Conservation (phyloP, 2,888 invertebrate genomes). For the Dendrolimus houi region DNA sequence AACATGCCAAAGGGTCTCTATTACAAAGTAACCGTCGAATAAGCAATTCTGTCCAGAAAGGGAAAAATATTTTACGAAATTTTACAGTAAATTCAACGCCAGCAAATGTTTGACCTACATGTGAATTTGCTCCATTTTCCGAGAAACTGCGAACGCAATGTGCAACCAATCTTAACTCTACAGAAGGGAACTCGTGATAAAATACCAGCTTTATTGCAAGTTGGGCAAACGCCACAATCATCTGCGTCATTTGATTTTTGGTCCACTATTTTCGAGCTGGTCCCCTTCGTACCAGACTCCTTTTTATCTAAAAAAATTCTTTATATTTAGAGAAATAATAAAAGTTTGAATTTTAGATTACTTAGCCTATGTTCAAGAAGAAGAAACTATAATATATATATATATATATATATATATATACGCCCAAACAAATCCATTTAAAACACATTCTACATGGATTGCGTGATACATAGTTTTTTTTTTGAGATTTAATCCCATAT, state of each 20-base stretch:
- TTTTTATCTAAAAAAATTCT: slow-evolving; percentile 8
- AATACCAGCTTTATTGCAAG: slow-evolving; percentile 22
- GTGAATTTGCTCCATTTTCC: background rate
- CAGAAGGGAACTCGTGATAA: background rate
- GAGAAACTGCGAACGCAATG: background rate
- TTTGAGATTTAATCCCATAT: too few relatives aligned
- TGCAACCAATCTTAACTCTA: background rate
- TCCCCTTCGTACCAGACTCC: background rate
- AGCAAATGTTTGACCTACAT: background rate
- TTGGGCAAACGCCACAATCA: slow-evolving; percentile 22
- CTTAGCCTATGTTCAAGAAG: too few relatives aligned
- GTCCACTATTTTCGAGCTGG: slow-evolving; percentile 5
- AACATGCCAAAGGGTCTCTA: background rate
- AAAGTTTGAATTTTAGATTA: too few relatives aligned
- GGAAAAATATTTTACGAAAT: background rate
- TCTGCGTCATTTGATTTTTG: slow-evolving; percentile 7
- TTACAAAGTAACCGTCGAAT: background rate
- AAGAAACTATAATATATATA: too few relatives aligned
- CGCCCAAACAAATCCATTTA: too few relatives aligned
- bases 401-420: too few relatives aligned
- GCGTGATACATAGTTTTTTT: too few relatives aligned
- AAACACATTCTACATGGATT: too few relatives aligned
- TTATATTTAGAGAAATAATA: too few relatives aligned
- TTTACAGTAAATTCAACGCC: background rate
- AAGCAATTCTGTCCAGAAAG: background rate